Percentiles rank a stretch among this genome's conserved stretches.
These are phyloP conservation scores for Bujurquina vittata DNA, from an alignment of 2,113 vertebrate species.

Conservation along the genomic window DNA sequence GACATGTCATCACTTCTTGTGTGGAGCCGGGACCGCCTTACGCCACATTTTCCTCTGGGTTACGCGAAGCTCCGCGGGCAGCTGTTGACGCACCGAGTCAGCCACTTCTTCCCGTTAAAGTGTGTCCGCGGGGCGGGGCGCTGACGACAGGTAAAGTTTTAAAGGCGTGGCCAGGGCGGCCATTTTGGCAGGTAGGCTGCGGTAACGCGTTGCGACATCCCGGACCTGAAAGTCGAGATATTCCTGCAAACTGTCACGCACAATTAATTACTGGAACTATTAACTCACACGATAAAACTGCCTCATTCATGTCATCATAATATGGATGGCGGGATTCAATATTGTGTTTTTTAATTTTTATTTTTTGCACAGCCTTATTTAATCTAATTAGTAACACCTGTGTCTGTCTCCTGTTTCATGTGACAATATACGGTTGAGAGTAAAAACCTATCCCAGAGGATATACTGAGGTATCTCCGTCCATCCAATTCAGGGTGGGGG, in stretches of 20 bases:
- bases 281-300: neutral
- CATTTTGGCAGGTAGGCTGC: constrained; percentile 31
- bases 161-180: constrained; percentile 39
- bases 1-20: neutral
- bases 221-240: neutral
- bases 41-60: constrained; percentile 6
- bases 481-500: too few relatives aligned
- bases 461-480: neutral
- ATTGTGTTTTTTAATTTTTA: too few relatives aligned
- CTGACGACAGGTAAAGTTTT: neutral
- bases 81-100: neutral
- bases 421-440: neutral
- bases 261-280: neutral
- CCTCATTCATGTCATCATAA: neutral
- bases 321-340: neutral
- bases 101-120: constrained; percentile 40
- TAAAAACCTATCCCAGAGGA: neutral
- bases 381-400: neutral
- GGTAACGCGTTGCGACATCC: rapidly evolving
- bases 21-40: neutral
- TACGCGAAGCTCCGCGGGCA: neutral
- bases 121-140: neutral
- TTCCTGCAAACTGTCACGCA: too few relatives aligned
- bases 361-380: neutral
- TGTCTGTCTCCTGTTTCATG: neutral